Conservation (phyloP, 1,140 invertebrate species). For the Caenorhabditis inopinata region DNA sequence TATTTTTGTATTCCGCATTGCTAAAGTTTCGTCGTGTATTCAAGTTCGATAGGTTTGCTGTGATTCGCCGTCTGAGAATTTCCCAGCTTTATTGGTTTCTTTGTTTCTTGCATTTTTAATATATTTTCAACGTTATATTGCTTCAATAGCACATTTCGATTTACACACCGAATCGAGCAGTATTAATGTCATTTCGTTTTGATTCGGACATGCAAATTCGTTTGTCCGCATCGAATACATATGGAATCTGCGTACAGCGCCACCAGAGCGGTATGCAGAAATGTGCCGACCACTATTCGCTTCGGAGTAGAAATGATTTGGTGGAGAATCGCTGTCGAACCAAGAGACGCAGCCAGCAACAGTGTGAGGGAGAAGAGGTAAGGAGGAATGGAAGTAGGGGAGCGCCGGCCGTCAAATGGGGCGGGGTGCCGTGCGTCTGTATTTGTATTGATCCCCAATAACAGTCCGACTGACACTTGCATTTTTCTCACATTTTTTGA, state of each 20-base stretch:
- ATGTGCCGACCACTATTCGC: slow-evolving; percentile 20
- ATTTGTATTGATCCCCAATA: neutral
- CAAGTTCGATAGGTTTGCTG: too few species aligned
- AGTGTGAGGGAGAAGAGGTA: slow-evolving; percentile 28
- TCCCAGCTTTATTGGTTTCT: too few species aligned
- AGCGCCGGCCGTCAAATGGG: neutral
- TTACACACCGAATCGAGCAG: neutral
- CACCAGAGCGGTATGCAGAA: slow-evolving; percentile 8
- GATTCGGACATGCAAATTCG: slow-evolving; percentile 18
- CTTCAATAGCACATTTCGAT: neutral
- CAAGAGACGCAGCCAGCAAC: neutral
- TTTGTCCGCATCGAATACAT: slow-evolving; percentile 19
- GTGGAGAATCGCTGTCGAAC: neutral
- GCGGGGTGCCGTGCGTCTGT: slow-evolving; percentile 12
- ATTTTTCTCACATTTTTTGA: neutral
- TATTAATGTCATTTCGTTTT: neutral
- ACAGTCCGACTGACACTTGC: neutral
- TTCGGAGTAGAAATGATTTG: neutral
- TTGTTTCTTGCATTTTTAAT: too few species aligned
- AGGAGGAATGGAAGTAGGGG: neutral
- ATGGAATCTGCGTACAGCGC: neutral
- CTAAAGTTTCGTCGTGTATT: too few species aligned
- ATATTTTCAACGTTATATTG: neutral
- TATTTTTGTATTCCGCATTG: too few species aligned
- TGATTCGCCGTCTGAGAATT: too few species aligned